Conservation (phyloP, 1,140 invertebrate genomes). For the Drosophila saltans region DNA sequence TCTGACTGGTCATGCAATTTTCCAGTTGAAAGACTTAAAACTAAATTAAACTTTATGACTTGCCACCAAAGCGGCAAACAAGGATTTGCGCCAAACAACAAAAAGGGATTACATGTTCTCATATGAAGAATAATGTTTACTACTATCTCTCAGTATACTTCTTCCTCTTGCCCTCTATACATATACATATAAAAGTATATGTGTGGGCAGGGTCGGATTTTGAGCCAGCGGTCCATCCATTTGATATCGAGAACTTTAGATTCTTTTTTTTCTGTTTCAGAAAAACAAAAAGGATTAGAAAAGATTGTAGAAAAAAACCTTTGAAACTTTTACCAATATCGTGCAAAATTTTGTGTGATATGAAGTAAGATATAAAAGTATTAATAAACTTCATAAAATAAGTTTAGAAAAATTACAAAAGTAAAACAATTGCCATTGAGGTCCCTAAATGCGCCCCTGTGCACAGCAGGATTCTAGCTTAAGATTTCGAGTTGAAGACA, state of each 20-base stretch:
- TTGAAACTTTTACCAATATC: no score
- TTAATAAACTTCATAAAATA: no score
- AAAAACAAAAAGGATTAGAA: no score
- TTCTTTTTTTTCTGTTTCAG: not conserved
- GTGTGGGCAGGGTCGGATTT: not conserved
- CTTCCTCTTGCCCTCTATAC: not conserved
- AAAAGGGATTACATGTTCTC: conserved; percentile 71
- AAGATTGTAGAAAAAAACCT: no score
- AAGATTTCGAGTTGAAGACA: conserved; percentile 28
- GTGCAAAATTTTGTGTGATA: no score
- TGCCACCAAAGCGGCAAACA: conserved; percentile 44
- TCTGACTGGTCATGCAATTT: conserved; percentile 67
- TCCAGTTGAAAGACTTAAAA: conserved; percentile 82
- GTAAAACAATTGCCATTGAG: not conserved
- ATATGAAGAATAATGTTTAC: conserved; percentile 19
- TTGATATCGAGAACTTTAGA: not conserved
- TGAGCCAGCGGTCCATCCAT: no score
- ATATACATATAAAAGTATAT: not conserved
- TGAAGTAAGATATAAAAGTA: no score
- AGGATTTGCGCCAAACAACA: conserved; percentile 75
- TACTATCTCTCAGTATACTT: conserved; percentile 31
- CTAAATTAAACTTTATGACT: conserved; percentile 82
- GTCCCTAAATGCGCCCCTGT: not conserved
- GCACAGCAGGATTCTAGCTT: conserved; percentile 11
- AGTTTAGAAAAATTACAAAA: not conserved